Evolutionary conservation across 2,888 invertebrate genomes (phyloP), one percentile per base, ranked within the genome.

Genomic region (Pharmacophagus antenor): DNA sequence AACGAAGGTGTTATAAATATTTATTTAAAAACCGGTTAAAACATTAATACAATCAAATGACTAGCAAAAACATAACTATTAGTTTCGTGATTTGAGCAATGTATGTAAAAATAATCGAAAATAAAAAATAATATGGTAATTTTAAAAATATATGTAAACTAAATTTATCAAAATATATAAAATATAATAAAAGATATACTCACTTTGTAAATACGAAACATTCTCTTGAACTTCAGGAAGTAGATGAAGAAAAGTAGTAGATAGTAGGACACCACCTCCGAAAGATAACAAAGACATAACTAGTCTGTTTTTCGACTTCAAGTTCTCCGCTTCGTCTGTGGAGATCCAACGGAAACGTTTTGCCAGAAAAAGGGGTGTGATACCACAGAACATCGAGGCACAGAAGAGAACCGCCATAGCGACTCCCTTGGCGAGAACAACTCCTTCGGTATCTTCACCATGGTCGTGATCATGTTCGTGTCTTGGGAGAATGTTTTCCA

Each of bases 231-330:
- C 94, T 86, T 96, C 96, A 1, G 96, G 96, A 58, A 96, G 84
- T 70, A 97, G 85, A 73, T 97, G 96, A 66, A 96, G 82, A 74
- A 97, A 96, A 4, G 96, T 96, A 2, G 96, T 96, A 64, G 94
- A 94, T 42, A 97, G 84, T 18, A 97, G 85, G 0, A 96, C 96
- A 10, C 96, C 96, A n/a, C 96, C 96, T 17, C 96, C 96, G 66
- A 96, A 94, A n/a, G 95, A 94, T 21, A 96, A 85, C 22, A 95
- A 80, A 18, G 94, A 83, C 71, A 93, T 90, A 25, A 94, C 93
- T 20, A 92, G 70, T 64, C 75, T 76, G 67, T 91, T 92, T 8
- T 92, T 92, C 4, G 84, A 79, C 67, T 85, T 87, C 37, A 91
- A 80, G 62, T 82, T 83, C 52, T 88, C 88, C 0, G 91, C 88